Percentiles rank a stretch among this genome's conserved stretches.
phyloP scores from a whole-genome alignment of 2,888 invertebrate species.

The Hyalella azteca region DNA sequence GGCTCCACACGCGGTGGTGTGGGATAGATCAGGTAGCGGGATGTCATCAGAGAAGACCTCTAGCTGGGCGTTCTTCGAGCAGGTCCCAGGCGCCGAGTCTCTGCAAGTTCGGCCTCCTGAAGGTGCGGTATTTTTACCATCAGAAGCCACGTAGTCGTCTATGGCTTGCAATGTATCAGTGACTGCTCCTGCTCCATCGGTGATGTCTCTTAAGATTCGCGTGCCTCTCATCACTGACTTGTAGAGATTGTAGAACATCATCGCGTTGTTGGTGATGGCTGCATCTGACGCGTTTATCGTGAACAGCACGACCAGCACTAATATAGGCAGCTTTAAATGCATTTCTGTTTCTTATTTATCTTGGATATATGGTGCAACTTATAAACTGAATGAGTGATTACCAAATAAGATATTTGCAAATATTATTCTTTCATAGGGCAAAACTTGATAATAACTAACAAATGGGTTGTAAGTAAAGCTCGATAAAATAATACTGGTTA shows the following conservation, averaged over 20 bases:
- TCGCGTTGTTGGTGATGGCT: constrained; percentile 39
- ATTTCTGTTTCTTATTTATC: too few relatives aligned
- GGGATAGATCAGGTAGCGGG: not conserved
- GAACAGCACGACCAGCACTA: not conserved
- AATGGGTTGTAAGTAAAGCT: too few relatives aligned
- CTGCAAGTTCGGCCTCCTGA: not conserved
- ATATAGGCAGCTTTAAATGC: too few relatives aligned
- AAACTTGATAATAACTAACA: too few relatives aligned
- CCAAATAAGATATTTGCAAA: too few relatives aligned
- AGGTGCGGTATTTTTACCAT: not conserved
- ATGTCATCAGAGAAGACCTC: not conserved
- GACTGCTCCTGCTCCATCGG: constrained; percentile 56
- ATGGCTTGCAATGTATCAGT: constrained; percentile 55
- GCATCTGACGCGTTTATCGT: not conserved
- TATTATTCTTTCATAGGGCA: too few relatives aligned
- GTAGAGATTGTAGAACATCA: constrained; percentile 57
- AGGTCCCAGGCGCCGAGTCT: not conserved
- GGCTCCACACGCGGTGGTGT: constrained; percentile 46
- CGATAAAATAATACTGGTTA: too few relatives aligned
- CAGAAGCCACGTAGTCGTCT: constrained; percentile 51
- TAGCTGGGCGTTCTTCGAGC: not conserved
- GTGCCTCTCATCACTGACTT: constrained; percentile 55
- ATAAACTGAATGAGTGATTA: too few relatives aligned
- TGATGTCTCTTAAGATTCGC: constrained; percentile 53
- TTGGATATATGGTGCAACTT: too few relatives aligned